phyloP scores from a whole-genome alignment of 2,113 vertebrate genomes.

The Scomber colias region DNA sequence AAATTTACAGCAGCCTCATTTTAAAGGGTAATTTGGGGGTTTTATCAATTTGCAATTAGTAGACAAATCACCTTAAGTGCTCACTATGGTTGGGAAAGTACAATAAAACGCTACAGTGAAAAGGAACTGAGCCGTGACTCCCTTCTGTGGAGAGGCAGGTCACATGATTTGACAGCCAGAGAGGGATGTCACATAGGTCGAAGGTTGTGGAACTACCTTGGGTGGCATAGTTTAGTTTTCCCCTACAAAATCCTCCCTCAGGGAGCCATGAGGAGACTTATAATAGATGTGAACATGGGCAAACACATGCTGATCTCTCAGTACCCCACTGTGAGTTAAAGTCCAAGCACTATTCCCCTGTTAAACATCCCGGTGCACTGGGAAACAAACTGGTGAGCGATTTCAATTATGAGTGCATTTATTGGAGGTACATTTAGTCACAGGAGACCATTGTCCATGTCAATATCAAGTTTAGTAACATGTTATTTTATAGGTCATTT shows the following conservation, averaged over 20 bases:
- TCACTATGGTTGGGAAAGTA: conserved; percentile 45
- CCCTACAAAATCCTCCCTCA: conserved; percentile 52
- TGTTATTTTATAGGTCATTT: no score
- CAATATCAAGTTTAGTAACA: background rate
- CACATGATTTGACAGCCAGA: conserved; percentile 55
- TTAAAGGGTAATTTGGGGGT: background rate
- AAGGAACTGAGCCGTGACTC: conserved; percentile 52
- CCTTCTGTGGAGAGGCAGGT: conserved; percentile 50
- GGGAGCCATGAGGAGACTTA: conserved; percentile 62
- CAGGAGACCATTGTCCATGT: conserved; percentile 16
- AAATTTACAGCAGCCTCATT: background rate
- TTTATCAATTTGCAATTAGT: conserved; percentile 28
- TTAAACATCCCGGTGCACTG: conserved; percentile 34
- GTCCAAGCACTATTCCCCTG: conserved; percentile 45
- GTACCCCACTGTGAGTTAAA: conserved; percentile 26
- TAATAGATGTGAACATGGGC: conserved; percentile 70
- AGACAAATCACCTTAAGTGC: conserved; percentile 33
- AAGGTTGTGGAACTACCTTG: conserved; percentile 77
- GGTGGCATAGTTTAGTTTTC: conserved; percentile 77
- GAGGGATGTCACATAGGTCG: conserved; percentile 71
- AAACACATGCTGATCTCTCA: conserved; percentile 41
- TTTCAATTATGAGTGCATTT: conserved; percentile 33
- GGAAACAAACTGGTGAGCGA: conserved; percentile 51
- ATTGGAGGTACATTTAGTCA: conserved; percentile 13
- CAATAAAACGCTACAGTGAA: conserved; percentile 65